These are phyloP conservation scores for Myotis vivesi DNA, from an alignment of 2,797 vertebrate species.

Conservation along the genomic window DNA sequence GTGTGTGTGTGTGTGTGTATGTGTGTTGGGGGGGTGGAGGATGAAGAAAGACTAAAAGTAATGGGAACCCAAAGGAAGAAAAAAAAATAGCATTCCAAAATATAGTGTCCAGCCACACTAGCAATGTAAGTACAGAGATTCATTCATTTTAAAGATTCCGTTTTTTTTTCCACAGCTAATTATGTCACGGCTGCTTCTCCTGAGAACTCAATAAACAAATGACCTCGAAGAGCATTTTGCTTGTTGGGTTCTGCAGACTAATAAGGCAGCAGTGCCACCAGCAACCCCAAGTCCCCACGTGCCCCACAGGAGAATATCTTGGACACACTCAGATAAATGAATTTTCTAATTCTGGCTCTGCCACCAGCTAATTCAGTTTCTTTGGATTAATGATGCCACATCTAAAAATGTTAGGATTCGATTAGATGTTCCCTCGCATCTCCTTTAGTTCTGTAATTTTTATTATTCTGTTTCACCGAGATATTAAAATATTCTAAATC, in stretches of 20 bases:
- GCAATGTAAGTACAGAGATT: neutral
- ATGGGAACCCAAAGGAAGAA: neutral
- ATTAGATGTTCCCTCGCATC: neutral
- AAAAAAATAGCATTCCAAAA: neutral
- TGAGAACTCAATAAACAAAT: slow-evolving; percentile 58
- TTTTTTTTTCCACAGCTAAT: neutral
- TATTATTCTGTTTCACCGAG: slow-evolving; percentile 21
- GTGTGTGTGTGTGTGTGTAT: too few relatives aligned
- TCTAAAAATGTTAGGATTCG: slow-evolving; percentile 32
- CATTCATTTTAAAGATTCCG: slow-evolving; percentile 13
- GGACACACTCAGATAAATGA: slow-evolving; percentile 6
- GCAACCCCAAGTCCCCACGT: neutral
- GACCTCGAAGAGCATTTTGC: slow-evolving; percentile 1
- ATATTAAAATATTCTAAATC: slow-evolving; percentile 57
- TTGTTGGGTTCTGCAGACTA: neutral
- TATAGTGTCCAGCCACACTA: neutral
- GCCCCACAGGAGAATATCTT: neutral
- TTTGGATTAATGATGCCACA: slow-evolving; percentile 60
- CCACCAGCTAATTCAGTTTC: slow-evolving; percentile 60
- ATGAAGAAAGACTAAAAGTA: neutral
- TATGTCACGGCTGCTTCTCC: slow-evolving; percentile 23
- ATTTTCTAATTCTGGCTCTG: slow-evolving; percentile 53
- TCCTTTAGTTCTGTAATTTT: slow-evolving; percentile 30
- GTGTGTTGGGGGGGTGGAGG: too few relatives aligned
- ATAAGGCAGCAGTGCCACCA: neutral